Evolutionary conservation across 2,113 vertebrate genomes (phyloP), one percentile per base, ranked within the genome.

Genomic region (Oreochromis niloticus): DNA sequence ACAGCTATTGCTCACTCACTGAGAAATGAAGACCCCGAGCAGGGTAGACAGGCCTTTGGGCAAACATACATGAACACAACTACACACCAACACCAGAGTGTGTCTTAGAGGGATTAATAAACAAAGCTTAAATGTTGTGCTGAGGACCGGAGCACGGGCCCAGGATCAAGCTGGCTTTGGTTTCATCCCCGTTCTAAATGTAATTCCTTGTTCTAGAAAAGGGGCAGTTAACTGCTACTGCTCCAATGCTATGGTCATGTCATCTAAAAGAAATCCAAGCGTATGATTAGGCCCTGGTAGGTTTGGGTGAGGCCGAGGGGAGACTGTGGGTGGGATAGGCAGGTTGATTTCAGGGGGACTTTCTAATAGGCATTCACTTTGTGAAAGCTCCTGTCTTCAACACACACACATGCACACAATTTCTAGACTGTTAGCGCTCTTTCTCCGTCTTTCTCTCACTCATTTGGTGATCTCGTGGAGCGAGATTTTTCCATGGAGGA

Each of bases 191-290:
- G 12, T 88, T 84, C 81, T 90, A 87, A 93, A 94, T 95, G 73
- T 85, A 92, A 93, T 93, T 90, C 81, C 11, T 14, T 80, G 79
- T 90, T 92, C 50, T 80, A 88, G 91, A 82, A 54, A 85, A 50
- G 30, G 85, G 90, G 87, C 90, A 73, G 93, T 91, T 91, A 94
- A 89, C 87, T 50, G 87, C 63, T 80, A 27, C 80, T 30, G 82
- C 80, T 54, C 22, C 80, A 79, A 88, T 83, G 83, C 85, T 50
- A 89, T 87, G 93, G 83, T 86, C 93, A 85, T 91, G 82, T 92
- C 90, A 91, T 94, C 88, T 89, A 85, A 90, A 92, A 92, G 86
- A 94, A 94, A 96, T 94, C 91, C 91, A 93, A 94, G 93, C 91
- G 88, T 94, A 89, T 95, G 94, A 95, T 95, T 94, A 92, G 84